Evolutionary conservation across 2,113 vertebrate species (phyloP).

Genomic region (Myodes glareolus): DNA sequence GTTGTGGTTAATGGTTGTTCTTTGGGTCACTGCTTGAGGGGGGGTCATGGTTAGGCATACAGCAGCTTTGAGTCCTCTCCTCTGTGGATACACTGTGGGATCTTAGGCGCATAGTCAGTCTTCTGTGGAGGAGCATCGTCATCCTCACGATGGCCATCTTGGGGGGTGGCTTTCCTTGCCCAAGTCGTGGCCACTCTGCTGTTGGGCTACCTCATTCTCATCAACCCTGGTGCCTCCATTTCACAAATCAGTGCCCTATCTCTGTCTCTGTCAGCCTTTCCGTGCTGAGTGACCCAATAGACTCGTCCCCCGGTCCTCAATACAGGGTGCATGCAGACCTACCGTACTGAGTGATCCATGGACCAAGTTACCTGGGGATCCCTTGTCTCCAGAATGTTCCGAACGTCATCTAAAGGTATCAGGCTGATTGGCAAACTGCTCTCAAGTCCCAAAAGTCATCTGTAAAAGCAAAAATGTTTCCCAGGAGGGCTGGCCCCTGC

Average conservation of each 20-base stretch:
- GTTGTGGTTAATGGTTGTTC: not conserved
- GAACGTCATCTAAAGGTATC: not conserved
- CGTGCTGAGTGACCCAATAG: not conserved
- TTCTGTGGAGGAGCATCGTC: not conserved
- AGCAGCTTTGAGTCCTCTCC: not conserved
- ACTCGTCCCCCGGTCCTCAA: not conserved
- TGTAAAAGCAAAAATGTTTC: not conserved
- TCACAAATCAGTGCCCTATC: fast-evolving
- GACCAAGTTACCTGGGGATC: not conserved
- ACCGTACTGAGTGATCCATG: not conserved
- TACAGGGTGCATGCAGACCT: fast-evolving
- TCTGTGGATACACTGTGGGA: not conserved
- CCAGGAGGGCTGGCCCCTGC: not conserved
- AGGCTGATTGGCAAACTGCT: not conserved
- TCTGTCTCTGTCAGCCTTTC: not conserved
- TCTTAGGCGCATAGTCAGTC: not conserved
- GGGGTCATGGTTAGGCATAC: not conserved
- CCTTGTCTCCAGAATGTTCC: not conserved
- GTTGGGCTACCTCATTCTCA: not conserved
- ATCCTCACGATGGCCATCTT: too few relatives aligned
- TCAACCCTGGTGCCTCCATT: not conserved
- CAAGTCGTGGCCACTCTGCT: not conserved
- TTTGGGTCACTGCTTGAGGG: not conserved
- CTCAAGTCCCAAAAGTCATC: not conserved
- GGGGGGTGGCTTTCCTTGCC: not conserved